Percentiles rank a stretch among this genome's conserved stretches.
These are phyloP conservation scores for Drosophila mettleri DNA, from an alignment of 2,888 invertebrate genomes.

Conservation along the genomic window DNA sequence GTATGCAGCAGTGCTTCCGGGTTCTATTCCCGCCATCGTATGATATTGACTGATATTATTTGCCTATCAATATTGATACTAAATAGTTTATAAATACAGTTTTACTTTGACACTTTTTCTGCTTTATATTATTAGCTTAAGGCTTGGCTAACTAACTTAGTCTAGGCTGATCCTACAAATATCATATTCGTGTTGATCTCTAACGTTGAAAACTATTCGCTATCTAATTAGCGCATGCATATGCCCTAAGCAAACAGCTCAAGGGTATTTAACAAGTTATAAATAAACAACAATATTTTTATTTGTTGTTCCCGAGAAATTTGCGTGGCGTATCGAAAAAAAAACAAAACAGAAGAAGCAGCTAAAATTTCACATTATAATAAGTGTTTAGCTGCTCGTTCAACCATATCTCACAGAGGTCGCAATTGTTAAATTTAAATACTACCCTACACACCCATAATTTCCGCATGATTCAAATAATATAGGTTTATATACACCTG, in stretches of 20 bases:
- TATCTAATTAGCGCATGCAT: no score
- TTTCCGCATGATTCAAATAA: slow-evolving; percentile 11
- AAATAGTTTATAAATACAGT: neutral
- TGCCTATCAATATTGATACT: neutral
- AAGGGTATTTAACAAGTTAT: slow-evolving; percentile 35
- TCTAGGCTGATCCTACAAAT: no score
- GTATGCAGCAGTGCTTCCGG: neutral
- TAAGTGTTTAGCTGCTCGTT: slow-evolving; percentile 12
- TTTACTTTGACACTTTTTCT: neutral
- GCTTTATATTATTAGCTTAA: neutral
- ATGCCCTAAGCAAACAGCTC: neutral
- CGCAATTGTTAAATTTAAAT: slow-evolving; percentile 31
- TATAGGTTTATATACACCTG: no score
- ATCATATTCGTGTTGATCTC: no score
- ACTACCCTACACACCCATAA: slow-evolving; percentile 16
- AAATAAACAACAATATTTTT: slow-evolving; percentile 60
- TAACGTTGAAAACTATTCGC: no score
- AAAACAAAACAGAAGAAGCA: neutral
- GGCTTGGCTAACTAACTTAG: neutral
- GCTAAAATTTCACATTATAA: slow-evolving; percentile 26
- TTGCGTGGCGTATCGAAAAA: slow-evolving; percentile 8
- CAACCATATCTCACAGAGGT: slow-evolving; percentile 22
- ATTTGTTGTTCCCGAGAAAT: slow-evolving; percentile 51
- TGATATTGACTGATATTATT: neutral
- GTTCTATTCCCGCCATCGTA: neutral